Base-by-base conservation (phyloP, 1,140 invertebrate species). In the Mycetomoellerius zeteki region DNA sequence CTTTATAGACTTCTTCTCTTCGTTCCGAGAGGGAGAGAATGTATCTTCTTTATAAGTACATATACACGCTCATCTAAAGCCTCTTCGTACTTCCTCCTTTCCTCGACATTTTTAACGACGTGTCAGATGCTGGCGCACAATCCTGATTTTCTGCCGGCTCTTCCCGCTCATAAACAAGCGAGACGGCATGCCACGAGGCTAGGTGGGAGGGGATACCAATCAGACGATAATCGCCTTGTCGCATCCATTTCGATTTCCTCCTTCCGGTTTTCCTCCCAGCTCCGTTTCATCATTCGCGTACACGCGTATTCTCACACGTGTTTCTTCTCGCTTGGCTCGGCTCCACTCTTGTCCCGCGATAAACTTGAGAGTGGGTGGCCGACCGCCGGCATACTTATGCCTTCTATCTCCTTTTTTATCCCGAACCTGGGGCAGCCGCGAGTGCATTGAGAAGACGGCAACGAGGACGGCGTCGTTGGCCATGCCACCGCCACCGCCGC, bases 391-490 rank as follows among this genome's bases (percentile, higher is more conserved):
- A 86, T 92, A 91, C 90, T 92, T 91, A 90, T 91, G 87, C 87
- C 90, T 88, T 92, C 82, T 90, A 73, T 75, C 56, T 92, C 86
- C 80, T 91, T 93, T 91, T 91, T 92, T 89, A 89, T 92, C 92
- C 93, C 94, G 94, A 94, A 95, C 94, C 95, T 95, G 92, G 94
- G 94, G 92, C 93, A 95, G 92, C 85, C 91, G 78, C 88, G 91
- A 91, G 85, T 89, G 85, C 85, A 91, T 94, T 92, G 93, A 90
- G 84, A 60, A 60, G 86, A 64, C 54, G 67, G 64, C 80, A 67
- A 54, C 62, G 87, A 87, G 73, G 89, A 87, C 58, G 87, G 75
- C 56, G 72, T 72, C 67, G 76, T 33, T 54, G 62, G 47, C 58
- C 73, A 69, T 33, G 0, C 37, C 21, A n/a, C 62, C 88, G 71